Percentiles rank a stretch among this genome's conserved stretches.
These are phyloP conservation scores for Heliconius congener DNA, from an alignment of 1,140 invertebrate species.

Conservation along the genomic window DNA sequence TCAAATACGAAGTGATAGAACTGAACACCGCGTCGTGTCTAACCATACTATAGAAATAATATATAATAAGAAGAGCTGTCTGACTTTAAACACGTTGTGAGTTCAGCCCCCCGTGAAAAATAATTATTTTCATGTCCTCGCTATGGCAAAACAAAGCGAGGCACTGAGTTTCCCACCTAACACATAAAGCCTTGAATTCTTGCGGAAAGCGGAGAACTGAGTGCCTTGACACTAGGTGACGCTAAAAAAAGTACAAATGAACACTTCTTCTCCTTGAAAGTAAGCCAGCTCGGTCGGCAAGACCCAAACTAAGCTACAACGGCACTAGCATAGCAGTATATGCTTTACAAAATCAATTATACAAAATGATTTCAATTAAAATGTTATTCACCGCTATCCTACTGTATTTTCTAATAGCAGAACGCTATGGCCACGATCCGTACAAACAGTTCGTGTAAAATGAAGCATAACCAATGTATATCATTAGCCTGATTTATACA, in stretches of 20 bases:
- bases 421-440: constrained; percentile 20
- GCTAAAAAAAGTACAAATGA: neutral
- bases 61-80: too few relatives aligned
- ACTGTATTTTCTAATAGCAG: constrained; percentile 30
- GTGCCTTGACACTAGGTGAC: neutral
- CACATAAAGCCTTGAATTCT: too few relatives aligned
- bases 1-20: too few relatives aligned
- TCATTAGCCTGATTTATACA: constrained; percentile 35
- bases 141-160: too few relatives aligned
- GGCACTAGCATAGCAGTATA: neutral
- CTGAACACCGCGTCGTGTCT: too few relatives aligned
- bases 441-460: constrained; percentile 20
- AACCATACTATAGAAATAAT: too few relatives aligned
- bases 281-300: neutral
- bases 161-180: too few relatives aligned
- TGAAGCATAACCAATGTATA: constrained; percentile 34
- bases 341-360: neutral
- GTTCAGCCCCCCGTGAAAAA: neutral
- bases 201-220: neutral
- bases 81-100: neutral
- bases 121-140: neutral
- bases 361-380: neutral
- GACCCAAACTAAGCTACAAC: neutral
- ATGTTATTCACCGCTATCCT: constrained; percentile 7
- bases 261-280: neutral